Evolutionary conservation across 1,140 invertebrate genomes (phyloP).

Genomic region (Parasteatoda tepidariorum): DNA sequence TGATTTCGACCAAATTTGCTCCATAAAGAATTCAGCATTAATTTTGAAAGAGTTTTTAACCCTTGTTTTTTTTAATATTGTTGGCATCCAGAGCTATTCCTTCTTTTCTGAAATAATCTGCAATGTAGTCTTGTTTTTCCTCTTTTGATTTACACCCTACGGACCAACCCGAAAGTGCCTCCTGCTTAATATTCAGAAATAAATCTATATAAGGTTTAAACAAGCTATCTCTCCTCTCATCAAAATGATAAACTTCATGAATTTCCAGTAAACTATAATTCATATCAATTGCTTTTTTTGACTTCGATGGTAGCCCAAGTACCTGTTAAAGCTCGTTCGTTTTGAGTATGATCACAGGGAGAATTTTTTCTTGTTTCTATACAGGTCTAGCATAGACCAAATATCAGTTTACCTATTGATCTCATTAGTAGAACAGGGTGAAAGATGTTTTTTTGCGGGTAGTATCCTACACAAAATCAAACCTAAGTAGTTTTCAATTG

Average conservation of each 20-base stretch:
- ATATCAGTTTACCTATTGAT: no score
- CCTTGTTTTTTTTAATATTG: background rate
- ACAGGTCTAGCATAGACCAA: background rate
- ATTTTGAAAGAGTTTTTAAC: background rate
- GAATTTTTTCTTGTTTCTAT: background rate
- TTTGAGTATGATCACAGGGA: background rate
- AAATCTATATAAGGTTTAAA: no score
- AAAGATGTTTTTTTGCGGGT: background rate
- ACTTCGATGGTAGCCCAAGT: background rate
- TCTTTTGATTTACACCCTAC: background rate
- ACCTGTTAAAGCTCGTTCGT: background rate
- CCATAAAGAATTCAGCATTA: background rate
- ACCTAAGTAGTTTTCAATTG: background rate
- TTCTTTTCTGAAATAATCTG: background rate
- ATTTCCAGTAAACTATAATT: no score
- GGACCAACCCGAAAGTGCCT: no score
- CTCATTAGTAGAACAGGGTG: background rate
- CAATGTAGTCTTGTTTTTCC: background rate
- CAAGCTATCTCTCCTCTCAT: no score
- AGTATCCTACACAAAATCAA: background rate
- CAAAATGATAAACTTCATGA: no score
- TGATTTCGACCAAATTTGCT: conserved; percentile 4
- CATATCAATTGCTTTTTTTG: no score
- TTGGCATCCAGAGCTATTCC: background rate
- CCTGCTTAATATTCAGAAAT: no score